Conservation (phyloP, 2,797 vertebrate species). For the Melanotaenia parkinsoni region DNA sequence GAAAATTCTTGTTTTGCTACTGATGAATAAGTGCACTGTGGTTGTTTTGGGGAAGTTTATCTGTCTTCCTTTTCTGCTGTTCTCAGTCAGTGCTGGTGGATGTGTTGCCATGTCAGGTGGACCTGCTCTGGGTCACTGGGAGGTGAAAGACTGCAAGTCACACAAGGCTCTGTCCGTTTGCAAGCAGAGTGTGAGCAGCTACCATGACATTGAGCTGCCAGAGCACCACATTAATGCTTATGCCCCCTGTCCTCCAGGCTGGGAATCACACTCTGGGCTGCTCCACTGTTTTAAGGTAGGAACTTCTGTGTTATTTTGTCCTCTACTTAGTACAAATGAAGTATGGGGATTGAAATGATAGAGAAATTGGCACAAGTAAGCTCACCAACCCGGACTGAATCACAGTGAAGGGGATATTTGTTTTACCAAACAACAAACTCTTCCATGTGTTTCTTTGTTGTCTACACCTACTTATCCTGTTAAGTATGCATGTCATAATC, state of each 20-base stretch:
- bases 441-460: not conserved
- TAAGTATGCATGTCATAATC: not conserved
- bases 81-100: constrained; percentile 84
- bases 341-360: not conserved
- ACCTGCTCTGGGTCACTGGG: constrained; percentile 87
- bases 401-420: not conserved
- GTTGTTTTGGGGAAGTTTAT: not conserved
- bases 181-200: constrained; percentile 83
- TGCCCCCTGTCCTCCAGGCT: constrained; percentile 87
- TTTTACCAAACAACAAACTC: not conserved
- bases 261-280: constrained; percentile 88
- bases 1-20: not conserved
- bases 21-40: not conserved
- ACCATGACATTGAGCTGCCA: constrained; percentile 71
- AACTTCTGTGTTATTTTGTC: not conserved
- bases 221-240: constrained; percentile 77
- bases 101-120: constrained; percentile 89
- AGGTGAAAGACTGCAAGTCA: constrained; percentile 90
- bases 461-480: not conserved
- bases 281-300: constrained; percentile 91
- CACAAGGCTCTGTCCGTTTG: constrained; percentile 92
- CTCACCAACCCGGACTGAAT: not conserved
- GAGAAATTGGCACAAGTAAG: not conserved
- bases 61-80: constrained; percentile 4
- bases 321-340: not conserved